These are phyloP conservation scores for Hemithea aestivaria DNA, from an alignment of 2,888 invertebrate species.

Conservation along the genomic window DNA sequence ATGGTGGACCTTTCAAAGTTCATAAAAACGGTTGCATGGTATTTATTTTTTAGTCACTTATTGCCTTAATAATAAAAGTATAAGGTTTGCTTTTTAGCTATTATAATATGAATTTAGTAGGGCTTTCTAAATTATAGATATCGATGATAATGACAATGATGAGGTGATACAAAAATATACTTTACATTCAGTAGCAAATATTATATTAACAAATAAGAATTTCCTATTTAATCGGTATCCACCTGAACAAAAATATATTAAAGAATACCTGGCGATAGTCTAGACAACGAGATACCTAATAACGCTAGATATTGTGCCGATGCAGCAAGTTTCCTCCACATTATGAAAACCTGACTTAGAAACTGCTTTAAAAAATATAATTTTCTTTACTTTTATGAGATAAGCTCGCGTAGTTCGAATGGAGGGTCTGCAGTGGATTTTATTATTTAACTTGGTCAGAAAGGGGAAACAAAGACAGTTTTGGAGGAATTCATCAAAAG, in stretches of 20 bases:
- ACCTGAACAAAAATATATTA: slow-evolving; percentile 15
- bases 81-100: too few relatives aligned
- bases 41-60: too few relatives aligned
- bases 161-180: too few relatives aligned
- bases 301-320: slow-evolving; percentile 18
- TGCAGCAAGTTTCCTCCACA: slow-evolving; percentile 3
- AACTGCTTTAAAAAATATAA: slow-evolving; percentile 21
- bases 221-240: too few relatives aligned
- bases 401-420: slow-evolving; percentile 44
- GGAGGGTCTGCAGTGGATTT: slow-evolving; percentile 52
- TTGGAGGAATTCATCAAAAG: slow-evolving; percentile 73
- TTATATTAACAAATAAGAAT: slow-evolving; percentile 7
- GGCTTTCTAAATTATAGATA: too few relatives aligned
- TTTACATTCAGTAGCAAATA: too few relatives aligned
- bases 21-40: too few relatives aligned
- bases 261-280: slow-evolving; percentile 13
- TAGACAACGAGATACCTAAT: slow-evolving; percentile 24
- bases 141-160: too few relatives aligned
- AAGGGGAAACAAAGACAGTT: slow-evolving; percentile 72
- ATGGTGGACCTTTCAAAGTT: too few relatives aligned
- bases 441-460: slow-evolving; percentile 66
- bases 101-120: too few relatives aligned
- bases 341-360: slow-evolving; percentile 16
- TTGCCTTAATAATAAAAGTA: too few relatives aligned
- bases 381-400: slow-evolving; percentile 38